Percentiles rank a stretch among this genome's conserved stretches.
These are phyloP conservation scores for Gortyna flavago DNA, from an alignment of 2,888 invertebrate species.

Conservation along the genomic window DNA sequence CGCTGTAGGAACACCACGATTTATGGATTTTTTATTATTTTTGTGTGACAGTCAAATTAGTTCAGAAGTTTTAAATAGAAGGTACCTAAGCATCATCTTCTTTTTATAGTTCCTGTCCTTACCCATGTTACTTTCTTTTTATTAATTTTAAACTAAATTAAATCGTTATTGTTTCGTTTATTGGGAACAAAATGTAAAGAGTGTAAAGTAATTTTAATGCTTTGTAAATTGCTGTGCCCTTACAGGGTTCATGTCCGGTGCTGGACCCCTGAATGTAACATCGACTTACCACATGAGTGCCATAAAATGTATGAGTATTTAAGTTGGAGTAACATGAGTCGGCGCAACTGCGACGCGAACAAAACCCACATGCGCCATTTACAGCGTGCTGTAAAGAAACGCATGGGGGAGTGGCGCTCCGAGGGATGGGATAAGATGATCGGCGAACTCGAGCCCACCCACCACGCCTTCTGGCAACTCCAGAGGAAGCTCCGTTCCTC, in stretches of 20 bases:
- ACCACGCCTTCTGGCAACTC: too few relatives aligned
- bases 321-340: neutral
- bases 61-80: neutral
- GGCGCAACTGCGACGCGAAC: too few relatives aligned
- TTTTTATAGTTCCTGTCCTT: neutral
- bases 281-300: neutral
- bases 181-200: neutral
- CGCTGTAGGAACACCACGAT: constrained; percentile 69
- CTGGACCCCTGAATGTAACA: neutral
- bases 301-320: neutral
- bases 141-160: neutral
- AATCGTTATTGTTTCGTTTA: too few relatives aligned
- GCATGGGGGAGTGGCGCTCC: too few relatives aligned
- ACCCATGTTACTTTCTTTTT: neutral
- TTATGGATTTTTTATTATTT: constrained; percentile 24
- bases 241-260: neutral
- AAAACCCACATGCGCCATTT: too few relatives aligned
- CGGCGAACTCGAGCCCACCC: too few relatives aligned
- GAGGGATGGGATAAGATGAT: too few relatives aligned
- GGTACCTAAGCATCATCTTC: neutral
- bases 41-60: neutral
- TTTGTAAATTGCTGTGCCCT: neutral
- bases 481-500: too few relatives aligned
- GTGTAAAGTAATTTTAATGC: neutral
- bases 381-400: too few relatives aligned